phyloP scores from a whole-genome alignment of 2,113 vertebrate genomes.

The Rhadina sibilatrix region DNA sequence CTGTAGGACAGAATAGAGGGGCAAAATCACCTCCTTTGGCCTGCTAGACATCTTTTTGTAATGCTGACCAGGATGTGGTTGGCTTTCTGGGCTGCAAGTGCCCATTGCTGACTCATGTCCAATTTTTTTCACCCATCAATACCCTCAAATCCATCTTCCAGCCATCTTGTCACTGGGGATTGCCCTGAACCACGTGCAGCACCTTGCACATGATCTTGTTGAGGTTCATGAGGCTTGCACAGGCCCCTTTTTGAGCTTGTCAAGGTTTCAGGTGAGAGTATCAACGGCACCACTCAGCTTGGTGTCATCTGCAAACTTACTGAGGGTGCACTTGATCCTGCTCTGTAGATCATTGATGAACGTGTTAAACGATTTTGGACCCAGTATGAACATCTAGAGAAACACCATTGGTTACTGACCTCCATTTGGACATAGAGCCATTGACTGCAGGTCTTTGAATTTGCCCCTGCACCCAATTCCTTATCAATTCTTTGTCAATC shows the following conservation, averaged over 20 bases:
- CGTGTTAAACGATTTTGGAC: background rate
- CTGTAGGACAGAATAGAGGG: background rate
- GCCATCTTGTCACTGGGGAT: background rate
- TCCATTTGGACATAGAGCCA: background rate
- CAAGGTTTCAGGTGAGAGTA: background rate
- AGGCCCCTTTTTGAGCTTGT: fast-evolving
- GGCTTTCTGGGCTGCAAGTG: background rate
- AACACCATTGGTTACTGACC: background rate
- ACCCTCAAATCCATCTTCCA: background rate
- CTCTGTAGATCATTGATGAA: background rate
- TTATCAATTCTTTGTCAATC: background rate
- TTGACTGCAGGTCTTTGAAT: background rate
- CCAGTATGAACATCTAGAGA: background rate
- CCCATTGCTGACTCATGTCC: background rate
- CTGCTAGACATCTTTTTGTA: background rate
- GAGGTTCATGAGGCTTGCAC: fast-evolving
- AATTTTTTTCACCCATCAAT: background rate
- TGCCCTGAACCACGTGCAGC: background rate
- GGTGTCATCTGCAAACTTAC: background rate
- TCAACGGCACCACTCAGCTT: background rate
- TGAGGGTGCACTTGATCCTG: background rate
- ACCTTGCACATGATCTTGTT: background rate
- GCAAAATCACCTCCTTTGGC: background rate
- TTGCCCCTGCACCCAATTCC: background rate
- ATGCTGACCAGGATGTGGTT: background rate